These are phyloP conservation scores for Tetramorium bicarinatum DNA, from an alignment of 2,888 invertebrate genomes.

Conservation along the genomic window DNA sequence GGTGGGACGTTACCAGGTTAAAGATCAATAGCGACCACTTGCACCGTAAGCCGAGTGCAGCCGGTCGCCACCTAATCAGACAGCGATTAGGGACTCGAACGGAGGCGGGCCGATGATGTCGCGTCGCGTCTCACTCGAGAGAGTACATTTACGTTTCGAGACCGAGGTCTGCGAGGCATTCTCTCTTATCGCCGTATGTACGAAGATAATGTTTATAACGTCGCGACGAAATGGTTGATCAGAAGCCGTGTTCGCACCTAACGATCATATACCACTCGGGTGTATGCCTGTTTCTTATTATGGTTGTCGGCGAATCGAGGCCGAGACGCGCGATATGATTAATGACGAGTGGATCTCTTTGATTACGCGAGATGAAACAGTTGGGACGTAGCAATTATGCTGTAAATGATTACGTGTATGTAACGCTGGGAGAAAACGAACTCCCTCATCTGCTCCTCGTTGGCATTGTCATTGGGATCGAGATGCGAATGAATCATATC, in stretches of 20 bases:
- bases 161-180: neutral
- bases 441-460: neutral
- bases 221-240: neutral
- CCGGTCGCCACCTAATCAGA: conserved; percentile 48
- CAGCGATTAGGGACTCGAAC: conserved; percentile 49
- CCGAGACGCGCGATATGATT: conserved; percentile 33
- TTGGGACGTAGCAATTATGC: conserved; percentile 18
- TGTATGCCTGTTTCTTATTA: conserved; percentile 7
- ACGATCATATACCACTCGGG: neutral
- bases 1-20: conserved; percentile 50
- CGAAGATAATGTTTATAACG: neutral
- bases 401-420: conserved; percentile 14
- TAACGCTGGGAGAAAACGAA: neutral
- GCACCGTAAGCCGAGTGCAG: conserved; percentile 47
- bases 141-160: conserved; percentile 47
- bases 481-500: neutral
- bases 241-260: conserved; percentile 6
- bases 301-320: conserved; percentile 28
- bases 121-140: conserved; percentile 54
- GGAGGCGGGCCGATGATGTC: conserved; percentile 44
- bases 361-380: neutral
- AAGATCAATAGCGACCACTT: conserved; percentile 55
- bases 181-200: conserved; percentile 35
- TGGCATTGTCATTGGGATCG: neutral
- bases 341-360: conserved; percentile 26